Base-by-base conservation (phyloP, 1,140 invertebrate genomes). In the Polypedilum pembai region DNA sequence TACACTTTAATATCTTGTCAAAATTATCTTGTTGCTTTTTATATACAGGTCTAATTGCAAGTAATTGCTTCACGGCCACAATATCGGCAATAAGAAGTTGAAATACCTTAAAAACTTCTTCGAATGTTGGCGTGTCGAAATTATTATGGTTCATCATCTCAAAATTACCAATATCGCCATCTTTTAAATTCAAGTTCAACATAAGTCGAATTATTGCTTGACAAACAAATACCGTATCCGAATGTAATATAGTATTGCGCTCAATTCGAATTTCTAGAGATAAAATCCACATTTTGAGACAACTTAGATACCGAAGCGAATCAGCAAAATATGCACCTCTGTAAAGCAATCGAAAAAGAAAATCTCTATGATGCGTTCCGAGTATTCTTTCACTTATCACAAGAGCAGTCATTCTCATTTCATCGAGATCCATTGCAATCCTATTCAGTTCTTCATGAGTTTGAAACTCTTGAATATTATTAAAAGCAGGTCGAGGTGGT, bases 301-400 rank as follows among this genome's bases (percentile, higher is more conserved):
- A 95, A 74, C 90, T 85, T 79, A 94, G 91, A 83, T 93, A 92
- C 76, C 91, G 88, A 75, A 93, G 83, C 18, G 91, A 88, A 81
- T 96, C 94, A 0, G 92, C 93, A 83, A 94, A 95, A 0, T 92
- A 88, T 4, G 94, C 94, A 56, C 94, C 94, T 75, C 82, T 79
- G 77, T 82, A 85, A 77, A 85, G 86, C 73, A 86, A 80, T 63
- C 92, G 86, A 77, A 93, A 93, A n/a, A 95, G 86, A 75, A 91
- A 92, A 80, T 95, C 93, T 82, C 94, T 94, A 80, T 95, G 93
- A 77, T 87, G 82, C 7, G 88, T 83, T 4, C 93, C 93, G 40
- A 95, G 83, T 77, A 95, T 90, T 78, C 93, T 84, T 82, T 93
- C 91, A 76, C 90, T 91, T 75, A 95, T 92, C 10, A 95, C 81